These are phyloP conservation scores for Goniozus legneri DNA, from an alignment of 1,140 invertebrate species.

Conservation along the genomic window DNA sequence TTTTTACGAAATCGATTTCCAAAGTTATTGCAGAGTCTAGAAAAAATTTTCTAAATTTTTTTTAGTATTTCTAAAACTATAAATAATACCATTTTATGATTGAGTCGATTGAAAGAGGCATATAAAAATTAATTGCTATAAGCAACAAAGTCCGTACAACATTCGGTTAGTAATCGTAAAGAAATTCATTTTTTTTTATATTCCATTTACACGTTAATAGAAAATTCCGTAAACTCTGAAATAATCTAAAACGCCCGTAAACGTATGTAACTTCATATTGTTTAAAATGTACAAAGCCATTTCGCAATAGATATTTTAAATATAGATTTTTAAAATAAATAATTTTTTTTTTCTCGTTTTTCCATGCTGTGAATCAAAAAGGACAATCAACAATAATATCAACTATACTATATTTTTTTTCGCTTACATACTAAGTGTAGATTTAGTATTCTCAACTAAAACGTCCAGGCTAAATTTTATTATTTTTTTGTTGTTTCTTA, in stretches of 20 bases:
- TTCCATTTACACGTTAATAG: constrained; percentile 36
- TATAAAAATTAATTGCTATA: constrained; percentile 15
- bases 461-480: constrained; percentile 29
- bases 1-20: neutral
- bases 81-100: no score
- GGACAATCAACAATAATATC: constrained; percentile 27
- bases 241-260: constrained; percentile 42
- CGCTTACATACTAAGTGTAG: constrained; percentile 34
- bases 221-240: constrained; percentile 45
- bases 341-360: constrained; percentile 34
- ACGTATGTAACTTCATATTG: constrained; percentile 38
- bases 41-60: constrained; percentile 2
- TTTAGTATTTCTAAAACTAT: constrained; percentile 1
- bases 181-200: constrained; percentile 41
- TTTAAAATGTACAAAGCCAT: constrained; percentile 42
- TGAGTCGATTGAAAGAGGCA: constrained; percentile 8
- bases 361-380: constrained; percentile 28
- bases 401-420: constrained; percentile 29
- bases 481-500: no score
- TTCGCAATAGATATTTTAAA: neutral
- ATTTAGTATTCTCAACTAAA: constrained; percentile 36
- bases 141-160: constrained; percentile 22
- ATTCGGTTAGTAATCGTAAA: constrained; percentile 32
- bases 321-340: constrained; percentile 32
- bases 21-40: neutral